These are phyloP conservation scores for Acyrthosiphon pisum DNA, from an alignment of 1,140 invertebrate species.

Conservation along the genomic window DNA sequence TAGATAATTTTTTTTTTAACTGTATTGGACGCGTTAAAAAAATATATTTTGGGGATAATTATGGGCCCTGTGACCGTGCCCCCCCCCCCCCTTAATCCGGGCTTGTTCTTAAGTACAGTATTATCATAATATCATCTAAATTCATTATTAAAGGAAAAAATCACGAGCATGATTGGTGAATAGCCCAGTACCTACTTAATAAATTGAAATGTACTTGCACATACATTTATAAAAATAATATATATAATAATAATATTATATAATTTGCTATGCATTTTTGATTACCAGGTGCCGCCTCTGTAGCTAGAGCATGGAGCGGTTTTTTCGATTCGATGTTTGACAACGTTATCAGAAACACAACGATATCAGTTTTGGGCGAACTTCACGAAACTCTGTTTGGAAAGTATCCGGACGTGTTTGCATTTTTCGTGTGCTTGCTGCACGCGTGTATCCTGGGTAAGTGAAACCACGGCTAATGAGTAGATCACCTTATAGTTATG, in stretches of 20 bases:
- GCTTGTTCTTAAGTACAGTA: too few species aligned
- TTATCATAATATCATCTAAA: neutral
- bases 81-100: too few species aligned
- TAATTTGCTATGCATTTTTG: neutral
- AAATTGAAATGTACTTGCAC: too few species aligned
- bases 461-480: slow-evolving; percentile 32
- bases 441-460: slow-evolving; percentile 72
- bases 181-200: too few species aligned
- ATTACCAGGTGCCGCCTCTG: slow-evolving; percentile 79
- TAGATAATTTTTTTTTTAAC: too few species aligned
- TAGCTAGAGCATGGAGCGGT: slow-evolving; percentile 91
- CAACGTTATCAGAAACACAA: slow-evolving; percentile 81
- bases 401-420: slow-evolving; percentile 82
- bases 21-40: too few species aligned
- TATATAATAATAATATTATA: too few species aligned
- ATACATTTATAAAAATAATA: too few species aligned
- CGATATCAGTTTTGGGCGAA: slow-evolving; percentile 74
- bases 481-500: neutral
- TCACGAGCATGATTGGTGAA: neutral
- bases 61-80: too few species aligned
- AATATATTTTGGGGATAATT: too few species aligned
- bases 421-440: slow-evolving; percentile 75
- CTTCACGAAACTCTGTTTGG: slow-evolving; percentile 76
- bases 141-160: neutral
- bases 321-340: slow-evolving; percentile 86